Base-by-base conservation (phyloP, 53 echinoderm and acorn worm genomes). In the Henricia sp. region DNA sequence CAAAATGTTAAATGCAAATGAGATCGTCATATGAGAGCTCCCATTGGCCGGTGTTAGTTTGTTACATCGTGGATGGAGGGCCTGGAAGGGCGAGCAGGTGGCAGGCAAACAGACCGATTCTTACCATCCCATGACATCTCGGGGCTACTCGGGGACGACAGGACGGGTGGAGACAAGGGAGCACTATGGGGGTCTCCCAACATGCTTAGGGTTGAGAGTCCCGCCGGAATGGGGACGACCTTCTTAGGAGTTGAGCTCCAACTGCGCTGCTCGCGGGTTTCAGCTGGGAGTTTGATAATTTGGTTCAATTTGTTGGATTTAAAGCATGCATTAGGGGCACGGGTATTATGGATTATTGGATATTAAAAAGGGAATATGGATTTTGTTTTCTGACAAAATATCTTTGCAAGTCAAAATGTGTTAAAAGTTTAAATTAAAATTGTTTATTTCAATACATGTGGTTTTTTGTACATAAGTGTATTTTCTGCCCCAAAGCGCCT, bases 61-160 rank as follows among this genome's bases (percentile, higher is more conserved):
- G 53, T 17, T 53, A 53, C 53, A 28, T 13, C 33, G 62, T 60
- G 62, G 56, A 2, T 14, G 17, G 53, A 8, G 44, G 6, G 44
- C 44, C 6, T 44, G 44, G 44, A 9, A 13, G 6, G 13, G 6
- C 6, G 44, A 44, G 44, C 44, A 13, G 44, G 13, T 44, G 44
- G 44, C 13, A 28, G 33, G 38, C 23, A n/a, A 13, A 0, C 35
- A 16, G 73, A 50, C 42, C 21, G 29, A 28, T 24, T 53, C 72
- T 83, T 90, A 99, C 99, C 99, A 83, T 99, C 95, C 99, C 99
- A 99, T 1, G 94, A 92, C 99, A 99, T 95, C 68, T 99, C 94
- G n/a, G 87, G 86, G 56, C 92, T 95, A 12, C 88, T 90, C 19
- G 96, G 96, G n/a, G n/a, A n/a, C 0, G 96, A 89, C 1, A 96